phyloP scores from a whole-genome alignment of 2,888 invertebrate species.

The Drosophila algonquin region DNA sequence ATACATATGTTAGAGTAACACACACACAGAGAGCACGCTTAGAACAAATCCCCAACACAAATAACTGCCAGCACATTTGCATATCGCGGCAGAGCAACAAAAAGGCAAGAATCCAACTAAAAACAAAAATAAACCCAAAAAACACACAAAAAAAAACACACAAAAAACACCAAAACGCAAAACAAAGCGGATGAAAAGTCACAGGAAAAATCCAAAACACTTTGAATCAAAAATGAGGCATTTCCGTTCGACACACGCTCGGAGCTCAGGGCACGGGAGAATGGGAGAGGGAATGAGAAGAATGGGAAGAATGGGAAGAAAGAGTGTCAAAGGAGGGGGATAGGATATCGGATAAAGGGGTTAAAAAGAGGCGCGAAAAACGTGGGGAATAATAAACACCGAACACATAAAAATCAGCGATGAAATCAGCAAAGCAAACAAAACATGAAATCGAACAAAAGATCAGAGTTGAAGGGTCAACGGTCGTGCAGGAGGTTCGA shows the following conservation, averaged over 20 bases:
- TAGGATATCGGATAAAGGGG: conserved; percentile 60
- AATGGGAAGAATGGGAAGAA: conserved; percentile 16
- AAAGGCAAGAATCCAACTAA: conserved; percentile 49
- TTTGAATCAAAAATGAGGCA: conserved; percentile 75
- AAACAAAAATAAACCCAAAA: conserved; percentile 47
- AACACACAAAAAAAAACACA: conserved; percentile 38
- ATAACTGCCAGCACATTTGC: conserved; percentile 75
- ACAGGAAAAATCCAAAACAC: conserved; percentile 75
- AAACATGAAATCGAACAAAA: conserved; percentile 43
- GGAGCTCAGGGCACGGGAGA: background rate
- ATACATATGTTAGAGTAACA: conserved; percentile 41
- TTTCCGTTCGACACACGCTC: conserved; percentile 73
- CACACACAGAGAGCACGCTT: conserved; percentile 40
- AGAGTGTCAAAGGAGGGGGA: conserved; percentile 33
- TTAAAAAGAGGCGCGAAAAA: conserved; percentile 70
- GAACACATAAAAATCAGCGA: conserved; percentile 68
- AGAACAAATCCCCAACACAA: conserved; percentile 76
- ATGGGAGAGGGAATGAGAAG: background rate
- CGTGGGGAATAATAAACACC: conserved; percentile 65
- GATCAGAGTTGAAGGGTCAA: conserved; percentile 26
- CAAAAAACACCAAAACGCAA: conserved; percentile 44
- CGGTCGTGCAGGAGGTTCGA: background rate
- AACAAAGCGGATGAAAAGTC: conserved; percentile 27
- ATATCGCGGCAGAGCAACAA: conserved; percentile 69
- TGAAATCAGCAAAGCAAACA: conserved; percentile 62